Evolutionary conservation across 2,797 vertebrate species (phyloP), one percentile per base, ranked within the genome.

Genomic region (Syngnathus rostellatus): DNA sequence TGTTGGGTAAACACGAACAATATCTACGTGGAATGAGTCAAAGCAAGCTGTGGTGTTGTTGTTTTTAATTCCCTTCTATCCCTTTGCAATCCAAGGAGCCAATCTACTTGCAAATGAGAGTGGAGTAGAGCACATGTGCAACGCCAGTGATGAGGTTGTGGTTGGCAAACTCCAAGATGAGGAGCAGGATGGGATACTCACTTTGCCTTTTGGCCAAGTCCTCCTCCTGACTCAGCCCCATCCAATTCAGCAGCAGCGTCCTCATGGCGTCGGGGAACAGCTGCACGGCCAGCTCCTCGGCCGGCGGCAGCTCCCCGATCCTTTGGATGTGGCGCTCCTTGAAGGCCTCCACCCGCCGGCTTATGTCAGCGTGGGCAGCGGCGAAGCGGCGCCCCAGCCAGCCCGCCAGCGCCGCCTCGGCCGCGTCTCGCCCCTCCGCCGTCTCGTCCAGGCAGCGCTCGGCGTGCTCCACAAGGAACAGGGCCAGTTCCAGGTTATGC

Each of bases 101-200:
- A 2, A 9, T 8, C 81, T 85, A 92, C 80, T 90, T 92, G 73
- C 88, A 91, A 77, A 93, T 93, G 2, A 94, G 86, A 72, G 90
- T 93, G 31, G 93, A 93, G 68, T 94, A 94, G 9, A 94, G 82
- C 41, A 94, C 93, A 62, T 94, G 92, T 16, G 93, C 92, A 63
- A 93, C 93, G 4, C 93, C 92, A 1, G 93, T 94, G 60, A 94
- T 92, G 48, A 94, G 92, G 80, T 93, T 94, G 67, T 91, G 93
- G 79, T 93, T 94, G 25, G 91, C 92, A 70, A 94, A 93, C 74
- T 93, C 93, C 0, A 93, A 84, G 54, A 94, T 93, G 0, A 94
- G 90, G 5, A 94, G 89, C 70, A 94, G 74, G 68, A 94, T 93
- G 5, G 93, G 92, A 43, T 88, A 93, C 81, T 94, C 92, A 11